A percentile compares a stretch with the other conserved stretches of the same genome.
Conservation (phyloP, 2,113 vertebrate species). For the Ranitomeya imitator region DNA sequence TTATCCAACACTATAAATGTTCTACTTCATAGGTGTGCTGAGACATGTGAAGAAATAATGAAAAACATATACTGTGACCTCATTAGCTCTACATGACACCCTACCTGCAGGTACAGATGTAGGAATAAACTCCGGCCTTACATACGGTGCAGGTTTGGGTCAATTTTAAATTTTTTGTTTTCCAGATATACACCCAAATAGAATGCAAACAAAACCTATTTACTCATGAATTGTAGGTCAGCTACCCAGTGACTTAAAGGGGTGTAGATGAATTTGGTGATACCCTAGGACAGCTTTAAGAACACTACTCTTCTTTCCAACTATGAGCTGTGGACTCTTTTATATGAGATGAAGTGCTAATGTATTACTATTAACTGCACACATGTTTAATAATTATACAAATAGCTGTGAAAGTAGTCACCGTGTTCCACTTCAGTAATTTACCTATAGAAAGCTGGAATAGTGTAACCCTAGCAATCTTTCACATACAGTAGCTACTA, state of each 20-base stretch:
- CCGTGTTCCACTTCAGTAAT: conserved; percentile 1
- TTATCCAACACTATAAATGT: conserved; percentile 13
- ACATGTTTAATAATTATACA: background rate
- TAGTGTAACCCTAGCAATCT: background rate
- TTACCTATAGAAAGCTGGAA: background rate
- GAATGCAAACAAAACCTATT: background rate
- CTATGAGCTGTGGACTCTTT: background rate
- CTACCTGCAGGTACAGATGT: background rate
- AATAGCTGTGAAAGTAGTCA: background rate
- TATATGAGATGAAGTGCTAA: background rate
- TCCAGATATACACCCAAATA: background rate
- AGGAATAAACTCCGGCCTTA: background rate
- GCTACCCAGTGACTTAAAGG: background rate
- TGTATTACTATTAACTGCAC: background rate
- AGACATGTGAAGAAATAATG: background rate
- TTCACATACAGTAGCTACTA: conserved; percentile 6
- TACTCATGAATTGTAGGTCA: background rate
- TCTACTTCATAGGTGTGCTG: background rate
- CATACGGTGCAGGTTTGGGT: background rate
- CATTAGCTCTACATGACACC: background rate
- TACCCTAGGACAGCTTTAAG: background rate
- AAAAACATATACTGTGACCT: background rate
- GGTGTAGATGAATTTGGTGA: background rate
- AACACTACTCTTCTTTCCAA: background rate
- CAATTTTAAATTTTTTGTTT: background rate